Conservation (phyloP, 2,797 vertebrate species). For the Bucorvus abyssinicus region DNA sequence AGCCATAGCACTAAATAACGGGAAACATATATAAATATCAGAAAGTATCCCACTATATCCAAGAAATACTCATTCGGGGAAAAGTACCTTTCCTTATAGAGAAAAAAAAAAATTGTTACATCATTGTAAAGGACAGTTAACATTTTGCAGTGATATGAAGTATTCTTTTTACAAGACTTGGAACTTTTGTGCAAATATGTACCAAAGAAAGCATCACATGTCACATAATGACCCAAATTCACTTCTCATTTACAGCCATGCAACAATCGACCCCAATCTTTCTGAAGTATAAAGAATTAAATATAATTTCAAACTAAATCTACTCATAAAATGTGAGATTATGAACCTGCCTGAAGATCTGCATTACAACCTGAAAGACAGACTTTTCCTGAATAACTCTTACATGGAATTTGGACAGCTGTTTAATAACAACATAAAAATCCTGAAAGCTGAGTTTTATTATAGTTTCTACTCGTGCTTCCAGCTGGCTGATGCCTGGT, state of each 20-base stretch:
- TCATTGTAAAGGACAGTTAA: neutral
- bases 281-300: neutral
- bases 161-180: neutral
- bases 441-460: neutral
- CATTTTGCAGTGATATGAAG: neutral
- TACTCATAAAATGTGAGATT: neutral
- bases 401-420: conserved; percentile 46
- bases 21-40: neutral
- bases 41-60: neutral
- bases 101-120: no score
- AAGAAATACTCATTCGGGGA: no score
- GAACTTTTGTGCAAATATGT: neutral
- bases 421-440: conserved; percentile 49
- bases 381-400: neutral
- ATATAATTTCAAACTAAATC: neutral
- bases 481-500: conserved; percentile 34
- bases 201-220: neutral
- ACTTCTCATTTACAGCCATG: neutral
- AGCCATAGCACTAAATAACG: neutral
- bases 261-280: neutral
- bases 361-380: neutral
- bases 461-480: conserved; percentile 18
- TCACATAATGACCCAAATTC: neutral
- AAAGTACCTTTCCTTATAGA: neutral
- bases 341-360: neutral